A percentile compares a stretch with the other conserved stretches of the same genome.
phyloP scores from a whole-genome alignment of 2,888 invertebrate species.

The Brachyopa scutellaris region DNA sequence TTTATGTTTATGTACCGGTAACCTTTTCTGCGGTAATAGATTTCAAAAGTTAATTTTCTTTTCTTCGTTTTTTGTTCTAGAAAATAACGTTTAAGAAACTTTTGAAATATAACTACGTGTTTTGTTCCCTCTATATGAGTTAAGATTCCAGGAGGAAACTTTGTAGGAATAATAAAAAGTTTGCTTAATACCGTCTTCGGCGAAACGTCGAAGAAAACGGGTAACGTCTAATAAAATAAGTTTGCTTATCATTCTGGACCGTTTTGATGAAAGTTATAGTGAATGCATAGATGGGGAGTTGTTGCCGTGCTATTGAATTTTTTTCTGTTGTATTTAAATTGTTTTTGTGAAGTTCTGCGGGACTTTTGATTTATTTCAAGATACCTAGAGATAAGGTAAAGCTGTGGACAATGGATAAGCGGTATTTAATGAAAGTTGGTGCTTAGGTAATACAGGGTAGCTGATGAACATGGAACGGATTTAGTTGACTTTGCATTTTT shows the following conservation, averaged over 20 bases:
- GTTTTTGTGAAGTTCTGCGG: too few relatives aligned
- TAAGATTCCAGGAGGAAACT: constrained; percentile 17
- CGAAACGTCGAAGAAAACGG: background rate
- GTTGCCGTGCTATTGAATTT: constrained; percentile 16
- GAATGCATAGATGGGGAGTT: background rate
- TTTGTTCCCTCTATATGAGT: constrained; percentile 5
- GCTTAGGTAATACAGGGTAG: too few relatives aligned
- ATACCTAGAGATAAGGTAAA: too few relatives aligned
- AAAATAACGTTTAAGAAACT: constrained; percentile 12
- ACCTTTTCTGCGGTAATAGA: too few relatives aligned
- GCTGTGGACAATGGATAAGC: too few relatives aligned
- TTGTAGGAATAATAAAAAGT: constrained; percentile 34
- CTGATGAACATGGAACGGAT: too few relatives aligned
- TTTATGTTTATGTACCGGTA: too few relatives aligned
- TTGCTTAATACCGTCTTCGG: constrained; percentile 12
- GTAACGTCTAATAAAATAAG: constrained; percentile 52
- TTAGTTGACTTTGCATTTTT: too few relatives aligned
- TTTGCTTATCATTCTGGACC: constrained; percentile 25
- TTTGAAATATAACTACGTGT: constrained; percentile 25
- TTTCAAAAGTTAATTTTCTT: background rate
- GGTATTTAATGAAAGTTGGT: too few relatives aligned
- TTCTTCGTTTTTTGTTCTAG: background rate
- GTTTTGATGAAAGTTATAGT: background rate
- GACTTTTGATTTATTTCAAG: too few relatives aligned
- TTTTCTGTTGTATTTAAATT: constrained; percentile 2